Conservation (phyloP, 2,888 invertebrate species). For the Lepetodrilus schrolli region DNA sequence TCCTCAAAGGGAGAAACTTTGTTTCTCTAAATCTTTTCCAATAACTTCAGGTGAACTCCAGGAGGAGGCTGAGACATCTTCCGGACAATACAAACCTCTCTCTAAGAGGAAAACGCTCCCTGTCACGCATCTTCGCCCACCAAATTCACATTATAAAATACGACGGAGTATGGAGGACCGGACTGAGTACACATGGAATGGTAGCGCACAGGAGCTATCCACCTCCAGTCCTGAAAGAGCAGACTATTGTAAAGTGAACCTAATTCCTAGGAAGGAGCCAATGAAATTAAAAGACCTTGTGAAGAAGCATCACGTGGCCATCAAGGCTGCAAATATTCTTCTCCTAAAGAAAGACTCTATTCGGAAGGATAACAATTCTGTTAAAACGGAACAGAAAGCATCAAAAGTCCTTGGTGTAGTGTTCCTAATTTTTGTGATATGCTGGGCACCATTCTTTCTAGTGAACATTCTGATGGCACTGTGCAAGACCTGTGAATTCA, state of each 20-base stretch:
- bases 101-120: conserved; percentile 42
- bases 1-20: not conserved
- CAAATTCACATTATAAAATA: too few relatives aligned
- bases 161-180: not conserved
- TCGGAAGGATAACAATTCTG: conserved; percentile 71
- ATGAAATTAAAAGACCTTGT: conserved; percentile 58
- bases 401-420: conserved; percentile 83
- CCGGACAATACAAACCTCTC: conserved; percentile 30
- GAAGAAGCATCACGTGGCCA: conserved; percentile 67
- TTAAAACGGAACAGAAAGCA: conserved; percentile 94
- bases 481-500: conserved; percentile 85
- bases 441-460: conserved; percentile 75
- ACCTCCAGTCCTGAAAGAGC: conserved; percentile 12
- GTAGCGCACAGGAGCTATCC: conserved; percentile 8
- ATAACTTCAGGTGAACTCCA: not conserved
- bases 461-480: conserved; percentile 76
- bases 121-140: conserved; percentile 19
- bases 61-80: not conserved
- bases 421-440: conserved; percentile 73
- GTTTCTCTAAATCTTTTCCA: conserved; percentile 2
- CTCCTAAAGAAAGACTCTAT: conserved; percentile 53
- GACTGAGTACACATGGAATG: conserved; percentile 13
- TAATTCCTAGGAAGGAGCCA: conserved; percentile 33
- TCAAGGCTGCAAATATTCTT: conserved; percentile 69
- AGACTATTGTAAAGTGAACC: not conserved